Conservation (phyloP, 2,888 invertebrate species). For the Masnerella sp. region DNA sequence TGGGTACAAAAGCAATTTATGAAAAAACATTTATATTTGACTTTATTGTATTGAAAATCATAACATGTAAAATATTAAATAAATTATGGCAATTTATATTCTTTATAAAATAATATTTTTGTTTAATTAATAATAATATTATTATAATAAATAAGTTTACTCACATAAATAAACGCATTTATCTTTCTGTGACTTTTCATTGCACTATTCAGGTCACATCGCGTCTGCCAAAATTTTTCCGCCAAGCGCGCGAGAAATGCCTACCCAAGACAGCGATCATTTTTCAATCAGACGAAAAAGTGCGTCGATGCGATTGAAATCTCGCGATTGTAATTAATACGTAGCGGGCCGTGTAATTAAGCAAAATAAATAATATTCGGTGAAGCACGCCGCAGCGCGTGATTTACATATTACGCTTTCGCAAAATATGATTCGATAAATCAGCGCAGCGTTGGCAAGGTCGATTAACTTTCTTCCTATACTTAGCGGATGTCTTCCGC, state of each 20-base stretch:
- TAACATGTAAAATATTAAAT: too few species aligned
- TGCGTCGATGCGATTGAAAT: slow-evolving; percentile 48
- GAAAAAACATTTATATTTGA: too few species aligned
- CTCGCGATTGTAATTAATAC: slow-evolving; percentile 55
- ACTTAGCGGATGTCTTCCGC: slow-evolving; percentile 67
- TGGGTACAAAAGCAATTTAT: too few species aligned
- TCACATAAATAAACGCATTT: too few species aligned
- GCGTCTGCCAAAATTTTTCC: background rate
- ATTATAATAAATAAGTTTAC: too few species aligned
- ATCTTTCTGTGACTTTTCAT: too few species aligned
- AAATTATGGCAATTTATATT: too few species aligned
- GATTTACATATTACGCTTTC: slow-evolving; percentile 61
- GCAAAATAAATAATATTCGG: slow-evolving; percentile 50
- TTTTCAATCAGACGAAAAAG: slow-evolving; percentile 31
- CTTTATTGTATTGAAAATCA: too few species aligned
- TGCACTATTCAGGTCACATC: too few species aligned
- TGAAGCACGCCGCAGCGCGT: slow-evolving; percentile 35
- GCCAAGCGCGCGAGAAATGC: slow-evolving; percentile 5
- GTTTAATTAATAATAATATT: too few species aligned
- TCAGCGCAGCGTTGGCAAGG: slow-evolving; percentile 57
- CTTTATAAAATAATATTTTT: too few species aligned
- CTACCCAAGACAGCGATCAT: slow-evolving; percentile 8
- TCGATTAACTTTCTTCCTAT: slow-evolving; percentile 65
- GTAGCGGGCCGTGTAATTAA: slow-evolving; percentile 47
- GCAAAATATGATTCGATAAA: slow-evolving; percentile 59